phyloP scores from a whole-genome alignment of 2,797 vertebrate species.

The Macrochelys suwanniensis region DNA sequence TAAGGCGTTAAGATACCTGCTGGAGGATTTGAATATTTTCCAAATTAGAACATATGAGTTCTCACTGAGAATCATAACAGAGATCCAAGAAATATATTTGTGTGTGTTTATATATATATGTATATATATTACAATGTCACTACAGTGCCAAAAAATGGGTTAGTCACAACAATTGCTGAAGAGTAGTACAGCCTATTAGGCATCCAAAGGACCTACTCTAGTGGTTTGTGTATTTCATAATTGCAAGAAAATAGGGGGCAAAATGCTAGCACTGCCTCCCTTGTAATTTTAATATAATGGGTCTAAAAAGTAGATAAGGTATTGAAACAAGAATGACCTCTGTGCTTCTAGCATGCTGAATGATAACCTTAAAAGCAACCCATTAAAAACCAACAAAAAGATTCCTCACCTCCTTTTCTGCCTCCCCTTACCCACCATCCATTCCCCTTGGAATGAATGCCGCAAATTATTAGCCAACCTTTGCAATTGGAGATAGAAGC shows the following conservation, averaged over 20 bases:
- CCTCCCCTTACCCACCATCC: background rate
- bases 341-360: background rate
- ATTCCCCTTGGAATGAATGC: slow-evolving; percentile 30
- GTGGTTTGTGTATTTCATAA: slow-evolving; percentile 47
- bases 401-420: slow-evolving; percentile 35
- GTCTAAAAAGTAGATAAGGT: slow-evolving; percentile 53
- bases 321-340: slow-evolving; percentile 42
- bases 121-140: slow-evolving; percentile 13
- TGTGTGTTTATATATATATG: background rate
- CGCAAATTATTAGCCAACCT: slow-evolving; percentile 44
- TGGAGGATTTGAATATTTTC: slow-evolving; percentile 29
- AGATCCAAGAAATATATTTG: slow-evolving; percentile 48
- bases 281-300: slow-evolving; percentile 10
- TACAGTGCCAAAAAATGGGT: slow-evolving; percentile 36
- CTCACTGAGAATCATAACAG: slow-evolving; percentile 58
- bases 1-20: slow-evolving; percentile 29
- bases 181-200: slow-evolving; percentile 4
- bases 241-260: slow-evolving; percentile 39
- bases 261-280: background rate
- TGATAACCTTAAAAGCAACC: slow-evolving; percentile 54
- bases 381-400: slow-evolving; percentile 49
- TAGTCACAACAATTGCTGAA: slow-evolving; percentile 39
- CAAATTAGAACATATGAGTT: slow-evolving; percentile 51
- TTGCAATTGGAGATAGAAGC: slow-evolving; percentile 44
- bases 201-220: slow-evolving; percentile 16